phyloP scores from a whole-genome alignment of 2,113 vertebrate genomes.

The Oxygymnocypris stewartii region DNA sequence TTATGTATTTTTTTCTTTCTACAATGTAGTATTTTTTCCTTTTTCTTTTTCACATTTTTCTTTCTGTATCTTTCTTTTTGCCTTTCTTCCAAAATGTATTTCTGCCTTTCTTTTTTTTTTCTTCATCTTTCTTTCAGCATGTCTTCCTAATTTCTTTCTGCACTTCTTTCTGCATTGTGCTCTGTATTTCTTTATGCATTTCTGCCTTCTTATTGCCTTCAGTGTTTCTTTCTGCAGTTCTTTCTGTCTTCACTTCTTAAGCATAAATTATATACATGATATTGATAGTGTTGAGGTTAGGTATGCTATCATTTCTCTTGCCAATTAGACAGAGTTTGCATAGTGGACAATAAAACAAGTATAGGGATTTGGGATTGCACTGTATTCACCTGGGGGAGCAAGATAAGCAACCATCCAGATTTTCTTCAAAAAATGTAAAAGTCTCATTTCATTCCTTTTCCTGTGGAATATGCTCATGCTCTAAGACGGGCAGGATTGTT shows the following conservation, averaged over 20 bases:
- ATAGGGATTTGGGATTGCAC: background rate
- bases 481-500: conserved; percentile 27
- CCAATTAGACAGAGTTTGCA: background rate
- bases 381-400: background rate
- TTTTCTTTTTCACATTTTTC: too few species aligned
- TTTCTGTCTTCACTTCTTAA: background rate
- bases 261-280: background rate
- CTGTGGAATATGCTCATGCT: background rate
- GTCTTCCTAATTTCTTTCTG: background rate
- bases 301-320: background rate
- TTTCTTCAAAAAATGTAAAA: background rate
- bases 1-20: background rate
- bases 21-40: background rate
- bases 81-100: background rate
- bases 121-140: background rate
- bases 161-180: background rate
- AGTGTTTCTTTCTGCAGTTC: background rate
- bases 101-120: background rate
- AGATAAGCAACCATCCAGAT: background rate
- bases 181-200: background rate
- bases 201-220: background rate
- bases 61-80: background rate
- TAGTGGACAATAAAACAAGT: background rate
- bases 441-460: background rate
- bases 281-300: background rate